These are phyloP conservation scores for Hyles euphorbiae DNA, from an alignment of 1,140 invertebrate genomes.

Conservation along the genomic window DNA sequence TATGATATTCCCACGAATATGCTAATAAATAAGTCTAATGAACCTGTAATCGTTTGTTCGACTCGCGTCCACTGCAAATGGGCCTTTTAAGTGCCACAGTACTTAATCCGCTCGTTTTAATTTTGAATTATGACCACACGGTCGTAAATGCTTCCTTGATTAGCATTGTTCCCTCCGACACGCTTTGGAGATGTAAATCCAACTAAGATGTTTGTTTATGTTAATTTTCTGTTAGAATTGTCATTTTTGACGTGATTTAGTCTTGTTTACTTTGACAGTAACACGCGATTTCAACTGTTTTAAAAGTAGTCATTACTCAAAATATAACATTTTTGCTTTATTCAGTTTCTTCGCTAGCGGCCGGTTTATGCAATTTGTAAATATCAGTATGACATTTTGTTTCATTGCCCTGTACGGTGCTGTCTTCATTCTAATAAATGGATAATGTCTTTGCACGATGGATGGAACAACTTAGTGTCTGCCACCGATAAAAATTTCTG, in stretches of 20 bases:
- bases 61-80: slow-evolving; percentile 15
- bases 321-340: background rate
- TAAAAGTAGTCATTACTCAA: slow-evolving; percentile 2
- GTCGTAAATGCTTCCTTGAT: slow-evolving; percentile 41
- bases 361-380: no score
- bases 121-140: slow-evolving; percentile 25
- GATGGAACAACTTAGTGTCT: no score
- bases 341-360: no score
- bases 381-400: no score
- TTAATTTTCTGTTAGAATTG: background rate
- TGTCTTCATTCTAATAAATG: no score
- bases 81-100: slow-evolving; percentile 8
- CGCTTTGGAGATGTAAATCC: slow-evolving; percentile 13
- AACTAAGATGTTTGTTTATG: slow-evolving; percentile 8
- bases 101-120: slow-evolving; percentile 18
- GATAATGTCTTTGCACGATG: no score
- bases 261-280: background rate
- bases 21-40: slow-evolving; percentile 15
- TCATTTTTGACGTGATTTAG: slow-evolving; percentile 1
- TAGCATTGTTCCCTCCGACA: slow-evolving; percentile 33
- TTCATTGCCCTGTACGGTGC: no score
- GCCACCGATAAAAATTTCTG: no score
- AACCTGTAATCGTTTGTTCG: slow-evolving; percentile 23
- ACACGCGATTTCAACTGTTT: background rate
- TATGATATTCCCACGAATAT: slow-evolving; percentile 3